phyloP scores from a whole-genome alignment of 2,888 invertebrate species.

The Perdita meconis region DNA sequence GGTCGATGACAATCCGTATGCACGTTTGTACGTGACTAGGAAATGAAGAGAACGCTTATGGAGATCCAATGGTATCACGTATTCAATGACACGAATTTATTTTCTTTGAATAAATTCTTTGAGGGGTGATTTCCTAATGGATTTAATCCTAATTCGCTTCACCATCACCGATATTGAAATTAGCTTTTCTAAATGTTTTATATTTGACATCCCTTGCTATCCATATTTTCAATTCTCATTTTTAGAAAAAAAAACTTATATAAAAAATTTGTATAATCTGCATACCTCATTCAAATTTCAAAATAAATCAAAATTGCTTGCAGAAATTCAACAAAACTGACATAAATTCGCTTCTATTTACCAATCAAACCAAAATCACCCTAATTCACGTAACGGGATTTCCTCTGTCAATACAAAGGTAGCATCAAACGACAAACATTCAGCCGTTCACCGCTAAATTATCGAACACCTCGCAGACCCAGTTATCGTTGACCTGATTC shows the following conservation, averaged over 20 bases:
- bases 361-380: neutral
- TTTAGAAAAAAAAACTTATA: too few species aligned
- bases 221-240: too few species aligned
- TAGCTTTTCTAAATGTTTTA: neutral
- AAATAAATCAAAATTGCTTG: too few species aligned
- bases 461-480: constrained; percentile 18
- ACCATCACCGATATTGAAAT: neutral
- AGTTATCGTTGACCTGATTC: constrained; percentile 28
- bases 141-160: neutral
- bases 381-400: neutral
- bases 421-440: constrained; percentile 14
- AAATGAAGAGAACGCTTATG: constrained; percentile 15
- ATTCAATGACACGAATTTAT: constrained; percentile 10
- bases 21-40: constrained; percentile 26
- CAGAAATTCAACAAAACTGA: too few species aligned
- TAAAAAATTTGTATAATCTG: too few species aligned
- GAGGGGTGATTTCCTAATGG: neutral
- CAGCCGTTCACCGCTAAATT: constrained; percentile 25
- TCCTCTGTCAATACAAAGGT: neutral
- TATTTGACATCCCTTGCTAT: too few species aligned
- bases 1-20: neutral
- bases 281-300: too few species aligned
- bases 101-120: neutral
- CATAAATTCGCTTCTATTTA: too few species aligned
- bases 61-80: neutral